These are phyloP conservation scores for Dicranocentrus wangi DNA, from an alignment of 2,888 invertebrate genomes.

Conservation along the genomic window DNA sequence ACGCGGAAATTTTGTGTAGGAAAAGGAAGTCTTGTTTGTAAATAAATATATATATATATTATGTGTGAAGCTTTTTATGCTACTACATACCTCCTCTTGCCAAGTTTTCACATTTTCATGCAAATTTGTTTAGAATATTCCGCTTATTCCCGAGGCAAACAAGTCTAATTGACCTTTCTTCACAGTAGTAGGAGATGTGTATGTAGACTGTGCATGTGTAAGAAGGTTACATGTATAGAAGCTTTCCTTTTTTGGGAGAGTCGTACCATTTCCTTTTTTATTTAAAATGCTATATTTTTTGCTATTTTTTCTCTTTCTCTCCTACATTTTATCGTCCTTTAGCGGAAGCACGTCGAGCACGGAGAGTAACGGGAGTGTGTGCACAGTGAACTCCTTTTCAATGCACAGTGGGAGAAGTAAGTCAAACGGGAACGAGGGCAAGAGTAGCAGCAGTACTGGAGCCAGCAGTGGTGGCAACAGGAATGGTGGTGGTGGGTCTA, in stretches of 20 bases:
- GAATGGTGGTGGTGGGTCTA: slow-evolving; percentile 6
- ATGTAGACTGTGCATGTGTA: not conserved
- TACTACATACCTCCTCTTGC: not conserved
- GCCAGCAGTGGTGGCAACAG: slow-evolving; percentile 12
- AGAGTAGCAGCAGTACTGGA: slow-evolving; percentile 27
- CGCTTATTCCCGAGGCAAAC: slow-evolving; percentile 13
- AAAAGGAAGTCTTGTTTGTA: too few relatives aligned
- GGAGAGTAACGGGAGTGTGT: slow-evolving; percentile 66
- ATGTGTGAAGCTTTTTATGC: slow-evolving; percentile 1
- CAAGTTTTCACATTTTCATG: slow-evolving; percentile 60
- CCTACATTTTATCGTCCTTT: slow-evolving; percentile 31
- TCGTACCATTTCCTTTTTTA: slow-evolving; percentile 3
- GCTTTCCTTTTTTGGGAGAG: not conserved
- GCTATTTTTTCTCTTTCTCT: slow-evolving; percentile 24
- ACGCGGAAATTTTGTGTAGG: too few relatives aligned
- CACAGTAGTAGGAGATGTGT: slow-evolving; percentile 2
- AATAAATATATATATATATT: slow-evolving; percentile 5
- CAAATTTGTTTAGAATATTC: slow-evolving; percentile 60
- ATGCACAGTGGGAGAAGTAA: slow-evolving; percentile 49
- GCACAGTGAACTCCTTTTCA: slow-evolving; percentile 66
- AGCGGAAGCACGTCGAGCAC: slow-evolving; percentile 68
- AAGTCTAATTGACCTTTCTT: slow-evolving; percentile 57
- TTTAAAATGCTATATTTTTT: slow-evolving; percentile 27
- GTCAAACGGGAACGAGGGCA: slow-evolving; percentile 38
- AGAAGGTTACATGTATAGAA: not conserved